A percentile compares a stretch with the other conserved stretches of the same genome.
Conservation (phyloP, 1,140 invertebrate species). For the Heliconius eleuchia region DNA sequence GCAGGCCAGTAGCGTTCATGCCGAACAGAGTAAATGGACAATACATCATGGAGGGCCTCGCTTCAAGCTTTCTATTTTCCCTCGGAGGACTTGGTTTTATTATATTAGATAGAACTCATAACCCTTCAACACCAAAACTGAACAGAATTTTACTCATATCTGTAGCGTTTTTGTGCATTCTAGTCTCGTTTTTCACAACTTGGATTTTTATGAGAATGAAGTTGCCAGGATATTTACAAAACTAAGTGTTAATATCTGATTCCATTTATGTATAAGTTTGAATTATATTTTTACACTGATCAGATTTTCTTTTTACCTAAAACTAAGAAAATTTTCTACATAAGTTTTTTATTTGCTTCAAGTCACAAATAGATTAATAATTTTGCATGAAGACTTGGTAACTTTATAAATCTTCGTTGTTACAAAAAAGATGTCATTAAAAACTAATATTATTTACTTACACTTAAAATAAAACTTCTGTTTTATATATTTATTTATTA, state of each 20-base stretch:
- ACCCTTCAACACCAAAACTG: conserved; percentile 94
- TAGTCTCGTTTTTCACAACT: conserved; percentile 97
- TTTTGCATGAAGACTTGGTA: too few relatives aligned
- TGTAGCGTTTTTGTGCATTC: conserved; percentile 95
- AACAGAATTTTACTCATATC: conserved; percentile 95
- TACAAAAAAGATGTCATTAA: not conserved
- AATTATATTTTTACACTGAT: conserved; percentile 64
- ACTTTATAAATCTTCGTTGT: not conserved
- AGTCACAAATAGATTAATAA: not conserved
- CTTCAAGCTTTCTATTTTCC: conserved; percentile 97
- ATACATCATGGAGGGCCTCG: conserved; percentile 99
- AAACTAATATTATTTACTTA: too few relatives aligned
- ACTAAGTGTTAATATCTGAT: conserved; percentile 53
- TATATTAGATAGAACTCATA: conserved; percentile 96
- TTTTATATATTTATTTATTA: conserved; percentile 19
- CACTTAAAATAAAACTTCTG: not conserved
- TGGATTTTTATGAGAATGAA: conserved; percentile 99
- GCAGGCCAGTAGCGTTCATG: conserved; percentile 98
- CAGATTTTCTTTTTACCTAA: conserved; percentile 18
- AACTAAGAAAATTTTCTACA: not conserved
- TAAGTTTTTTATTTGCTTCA: not conserved
- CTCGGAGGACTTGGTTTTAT: conserved; percentile 98
- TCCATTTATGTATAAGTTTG: conserved; percentile 53
- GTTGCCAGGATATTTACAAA: conserved; percentile 90
- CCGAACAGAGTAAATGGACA: conserved; percentile 98